Base-by-base conservation (phyloP, 2,113 vertebrate genomes). In the Aspiorhynchus laticeps region DNA sequence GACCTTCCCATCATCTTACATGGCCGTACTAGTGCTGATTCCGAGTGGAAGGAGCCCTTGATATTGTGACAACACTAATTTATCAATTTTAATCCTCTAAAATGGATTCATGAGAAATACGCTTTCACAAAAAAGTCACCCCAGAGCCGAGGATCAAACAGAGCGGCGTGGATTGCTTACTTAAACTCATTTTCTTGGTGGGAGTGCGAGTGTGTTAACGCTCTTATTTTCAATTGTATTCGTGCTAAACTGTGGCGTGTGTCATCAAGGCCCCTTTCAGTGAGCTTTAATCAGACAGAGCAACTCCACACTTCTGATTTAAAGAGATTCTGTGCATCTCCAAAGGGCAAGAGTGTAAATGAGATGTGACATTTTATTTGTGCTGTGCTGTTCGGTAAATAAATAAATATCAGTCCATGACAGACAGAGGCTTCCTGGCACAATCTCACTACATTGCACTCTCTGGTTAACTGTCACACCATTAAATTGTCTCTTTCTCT, bases 401-500 rank as follows among this genome's bases (percentile, higher is more conserved):
- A 98, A 97, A 97, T 96, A 97, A 97, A 97, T 96, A 96, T 95
- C 93, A 93, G 94, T 88, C 96, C 94, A 93, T 96, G 97, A 98
- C 96, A 98, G 96, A 93, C 95, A 96, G 96, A 95, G 93, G 92
- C 92, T 94, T 91, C 91, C 90, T 91, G 94, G 95, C 93, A 92
- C 94, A 93, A 88, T 80, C 69, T 89, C 93, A 87, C 95, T 91
- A 93, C 92, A 93, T 94, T 88, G 94, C 96, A 96, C 96, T 97
- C 94, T 94, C 95, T 95, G 89, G 90, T 96, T 96, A 95, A 96
- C 97, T 98, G 97, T 98, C 98, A 99, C 96, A 95, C 96, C 95
- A 95, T 51, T 94, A 97, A 98, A 98, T 97, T 96, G 94, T 96
- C 95, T 95, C 95, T 96, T 91, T 91, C 95, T 95, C 88, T 87